These are phyloP conservation scores for Geotrypetes seraphini DNA, from an alignment of 2,797 vertebrate genomes.

Conservation along the genomic window DNA sequence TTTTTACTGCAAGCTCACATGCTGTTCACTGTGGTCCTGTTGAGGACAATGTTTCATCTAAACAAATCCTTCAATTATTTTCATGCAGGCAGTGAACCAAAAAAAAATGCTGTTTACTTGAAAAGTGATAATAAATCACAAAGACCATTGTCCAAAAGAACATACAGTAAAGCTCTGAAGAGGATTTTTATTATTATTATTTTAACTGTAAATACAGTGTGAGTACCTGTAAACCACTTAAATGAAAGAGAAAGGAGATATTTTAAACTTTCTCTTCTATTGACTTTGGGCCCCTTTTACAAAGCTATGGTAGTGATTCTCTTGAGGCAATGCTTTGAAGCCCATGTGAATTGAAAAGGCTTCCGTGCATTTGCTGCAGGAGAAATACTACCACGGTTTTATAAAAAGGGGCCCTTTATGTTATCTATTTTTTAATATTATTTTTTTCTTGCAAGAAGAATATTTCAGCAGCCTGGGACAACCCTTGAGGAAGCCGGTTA, in stretches of 20 bases:
- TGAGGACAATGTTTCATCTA: neutral
- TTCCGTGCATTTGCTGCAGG: too few relatives aligned
- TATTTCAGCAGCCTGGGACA: too few relatives aligned
- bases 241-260: conserved; percentile 2
- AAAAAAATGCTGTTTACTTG: neutral
- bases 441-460: too few relatives aligned
- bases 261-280: neutral
- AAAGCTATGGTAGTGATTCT: too few relatives aligned
- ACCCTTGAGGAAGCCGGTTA: too few relatives aligned
- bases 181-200: neutral
- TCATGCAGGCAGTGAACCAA: neutral
- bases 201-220: neutral
- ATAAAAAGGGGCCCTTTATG: too few relatives aligned
- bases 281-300: too few relatives aligned
- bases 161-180: neutral
- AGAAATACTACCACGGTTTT: too few relatives aligned
- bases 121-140: neutral
- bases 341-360: too few relatives aligned
- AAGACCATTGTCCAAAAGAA: neutral
- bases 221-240: neutral
- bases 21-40: neutral
- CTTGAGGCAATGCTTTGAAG: too few relatives aligned
- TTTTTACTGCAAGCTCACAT: conserved; percentile 1
- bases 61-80: conserved; percentile 13
- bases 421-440: too few relatives aligned